A percentile compares a stretch with the other conserved stretches of the same genome.
Conservation (phyloP, 2,113 vertebrate genomes). For the Anas platyrhynchos region DNA sequence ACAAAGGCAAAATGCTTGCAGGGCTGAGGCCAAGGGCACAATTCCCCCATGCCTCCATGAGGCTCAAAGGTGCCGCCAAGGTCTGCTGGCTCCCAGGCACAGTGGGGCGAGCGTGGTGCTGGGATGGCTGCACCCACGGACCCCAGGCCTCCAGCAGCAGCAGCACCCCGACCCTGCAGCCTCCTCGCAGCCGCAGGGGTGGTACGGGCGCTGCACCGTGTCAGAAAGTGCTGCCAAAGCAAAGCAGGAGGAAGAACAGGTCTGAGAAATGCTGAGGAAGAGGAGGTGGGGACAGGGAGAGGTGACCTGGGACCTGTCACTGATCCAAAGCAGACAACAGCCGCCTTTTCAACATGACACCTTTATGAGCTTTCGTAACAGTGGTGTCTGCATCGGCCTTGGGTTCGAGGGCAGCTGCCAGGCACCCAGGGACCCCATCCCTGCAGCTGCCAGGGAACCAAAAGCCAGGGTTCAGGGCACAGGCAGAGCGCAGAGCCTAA, state of each 20-base stretch:
- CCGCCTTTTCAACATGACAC: neutral
- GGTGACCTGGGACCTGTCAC: neutral
- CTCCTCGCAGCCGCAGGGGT: fast-evolving
- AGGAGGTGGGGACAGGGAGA: neutral
- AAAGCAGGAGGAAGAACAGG: neutral
- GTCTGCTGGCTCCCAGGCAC: neutral
- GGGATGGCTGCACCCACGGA: fast-evolving
- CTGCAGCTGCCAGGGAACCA: neutral
- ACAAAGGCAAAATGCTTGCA: neutral
- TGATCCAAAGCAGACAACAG: neutral
- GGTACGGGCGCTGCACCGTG: fast-evolving
- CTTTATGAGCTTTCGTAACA: neutral
- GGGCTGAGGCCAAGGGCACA: neutral
- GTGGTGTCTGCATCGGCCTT: fast-evolving
- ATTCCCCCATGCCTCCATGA: too few relatives aligned
- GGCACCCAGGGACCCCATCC: fast-evolving
- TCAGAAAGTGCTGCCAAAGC: neutral
- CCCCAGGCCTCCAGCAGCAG: neutral
- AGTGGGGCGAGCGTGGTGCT: neutral
- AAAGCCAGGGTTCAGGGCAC: neutral
- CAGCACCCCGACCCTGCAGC: fast-evolving
- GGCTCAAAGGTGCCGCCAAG: fast-evolving
- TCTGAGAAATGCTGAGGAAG: neutral
- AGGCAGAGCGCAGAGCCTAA: neutral
- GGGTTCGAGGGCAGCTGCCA: neutral